A percentile compares a stretch with the other conserved stretches of the same genome.
Evolutionary conservation across 2,888 invertebrate species (phyloP).

Genomic region (Drosophila melanosoma): DNA sequence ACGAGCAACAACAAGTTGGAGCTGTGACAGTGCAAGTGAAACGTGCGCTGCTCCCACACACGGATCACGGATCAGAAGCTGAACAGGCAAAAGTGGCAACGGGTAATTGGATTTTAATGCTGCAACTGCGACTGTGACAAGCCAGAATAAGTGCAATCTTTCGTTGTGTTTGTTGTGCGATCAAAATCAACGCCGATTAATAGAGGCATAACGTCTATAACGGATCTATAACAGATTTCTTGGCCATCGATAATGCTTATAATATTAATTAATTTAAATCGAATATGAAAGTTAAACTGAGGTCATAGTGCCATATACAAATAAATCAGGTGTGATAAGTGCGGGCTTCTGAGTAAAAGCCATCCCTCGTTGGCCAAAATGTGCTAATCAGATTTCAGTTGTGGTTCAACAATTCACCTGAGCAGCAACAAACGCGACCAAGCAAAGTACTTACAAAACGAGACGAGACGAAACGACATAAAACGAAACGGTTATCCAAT

Average conservation of each 20-base stretch:
- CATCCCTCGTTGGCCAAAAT: slow-evolving; percentile 57
- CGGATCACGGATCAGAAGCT: slow-evolving; percentile 47
- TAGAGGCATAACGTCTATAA: slow-evolving; percentile 14
- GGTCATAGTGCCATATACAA: slow-evolving; percentile 26
- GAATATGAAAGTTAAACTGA: slow-evolving; percentile 17
- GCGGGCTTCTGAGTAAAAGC: slow-evolving; percentile 74
- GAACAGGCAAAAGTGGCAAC: slow-evolving; percentile 29
- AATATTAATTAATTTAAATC: slow-evolving; percentile 13
- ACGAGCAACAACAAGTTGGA: slow-evolving; percentile 83
- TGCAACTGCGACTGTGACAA: slow-evolving; percentile 34
- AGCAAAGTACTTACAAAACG: slow-evolving; percentile 15
- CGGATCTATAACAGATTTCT: not conserved
- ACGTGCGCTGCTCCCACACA: slow-evolving; percentile 47
- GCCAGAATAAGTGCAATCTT: slow-evolving; percentile 33
- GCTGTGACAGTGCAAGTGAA: slow-evolving; percentile 45
- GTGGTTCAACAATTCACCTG: slow-evolving; percentile 66
- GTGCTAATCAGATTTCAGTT: slow-evolving; percentile 81
- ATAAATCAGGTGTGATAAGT: slow-evolving; percentile 82
- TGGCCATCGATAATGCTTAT: slow-evolving; percentile 1
- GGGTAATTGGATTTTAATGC: slow-evolving; percentile 51
- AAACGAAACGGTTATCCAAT: slow-evolving; percentile 27
- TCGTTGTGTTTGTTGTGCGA: slow-evolving; percentile 22
- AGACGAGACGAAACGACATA: slow-evolving; percentile 3
- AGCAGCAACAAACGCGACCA: slow-evolving; percentile 12
- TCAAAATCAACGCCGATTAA: slow-evolving; percentile 27